Conservation (phyloP, 2,797 vertebrate genomes). For the Anniella stebbinsi region DNA sequence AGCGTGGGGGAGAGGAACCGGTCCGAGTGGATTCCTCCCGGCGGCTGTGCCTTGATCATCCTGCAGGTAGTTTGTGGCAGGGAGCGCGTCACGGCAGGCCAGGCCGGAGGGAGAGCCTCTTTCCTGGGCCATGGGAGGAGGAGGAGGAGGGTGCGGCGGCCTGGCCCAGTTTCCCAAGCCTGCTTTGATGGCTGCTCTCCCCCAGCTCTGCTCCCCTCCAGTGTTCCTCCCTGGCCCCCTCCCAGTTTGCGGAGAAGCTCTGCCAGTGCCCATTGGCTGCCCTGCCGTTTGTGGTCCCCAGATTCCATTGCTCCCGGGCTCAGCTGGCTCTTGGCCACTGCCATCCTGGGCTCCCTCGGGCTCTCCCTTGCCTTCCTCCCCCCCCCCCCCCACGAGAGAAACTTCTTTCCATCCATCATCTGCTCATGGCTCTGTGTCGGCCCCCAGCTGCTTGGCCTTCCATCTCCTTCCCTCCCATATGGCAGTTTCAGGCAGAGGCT, state of each 20-base stretch:
- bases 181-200: too few species aligned
- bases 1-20: background rate
- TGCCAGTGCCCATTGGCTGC: background rate
- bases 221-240: background rate
- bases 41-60: background rate
- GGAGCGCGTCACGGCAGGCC: conserved; percentile 7
- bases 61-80: background rate
- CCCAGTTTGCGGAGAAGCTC: background rate
- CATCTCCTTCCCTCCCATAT: background rate
- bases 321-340: too few species aligned
- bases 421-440: background rate
- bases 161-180: background rate
- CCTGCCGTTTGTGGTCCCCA: background rate
- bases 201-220: background rate
- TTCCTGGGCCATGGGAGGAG: too few species aligned
- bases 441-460: background rate
- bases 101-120: too few species aligned
- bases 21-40: background rate
- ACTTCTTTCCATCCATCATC: too few species aligned
- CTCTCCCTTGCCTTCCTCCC: too few species aligned
- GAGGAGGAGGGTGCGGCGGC: too few species aligned
- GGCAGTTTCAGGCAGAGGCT: background rate
- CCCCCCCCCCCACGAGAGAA: too few species aligned
- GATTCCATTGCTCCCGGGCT: background rate
- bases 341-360: too few species aligned